phyloP scores from a whole-genome alignment of 1,140 invertebrate genomes.

The Drosophila arawakana region DNA sequence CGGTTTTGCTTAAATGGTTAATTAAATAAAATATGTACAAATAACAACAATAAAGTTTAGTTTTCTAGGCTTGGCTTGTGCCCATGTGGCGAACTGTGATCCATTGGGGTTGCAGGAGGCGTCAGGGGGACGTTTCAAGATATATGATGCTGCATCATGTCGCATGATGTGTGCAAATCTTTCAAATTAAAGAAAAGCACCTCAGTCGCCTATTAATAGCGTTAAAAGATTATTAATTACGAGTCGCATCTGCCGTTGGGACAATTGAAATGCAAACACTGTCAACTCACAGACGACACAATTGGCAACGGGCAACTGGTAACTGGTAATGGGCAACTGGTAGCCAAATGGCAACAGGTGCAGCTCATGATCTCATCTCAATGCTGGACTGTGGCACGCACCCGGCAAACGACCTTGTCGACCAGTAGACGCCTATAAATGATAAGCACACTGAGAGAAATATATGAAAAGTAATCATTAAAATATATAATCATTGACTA shows the following conservation, averaged over 20 bases:
- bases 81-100: constrained; percentile 12
- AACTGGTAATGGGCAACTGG: constrained; percentile 32
- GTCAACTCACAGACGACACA: constrained; percentile 34
- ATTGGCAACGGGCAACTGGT: constrained; percentile 46
- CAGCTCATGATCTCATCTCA: constrained; percentile 66
- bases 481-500: background rate
- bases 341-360: constrained; percentile 63
- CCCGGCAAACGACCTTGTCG: constrained; percentile 65
- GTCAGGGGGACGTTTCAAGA: constrained; percentile 32
- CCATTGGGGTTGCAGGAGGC: constrained; percentile 21
- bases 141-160: constrained; percentile 62
- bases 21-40: constrained; percentile 69
- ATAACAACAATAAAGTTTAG: constrained; percentile 56
- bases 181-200: constrained; percentile 48
- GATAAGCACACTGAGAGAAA: constrained; percentile 19
- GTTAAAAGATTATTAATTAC: constrained; percentile 67
- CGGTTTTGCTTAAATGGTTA: constrained; percentile 52
- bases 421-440: constrained; percentile 10
- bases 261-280: constrained; percentile 73
- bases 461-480: background rate
- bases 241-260: constrained; percentile 43
- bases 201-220: constrained; percentile 66
- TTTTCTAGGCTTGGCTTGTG: constrained; percentile 52
- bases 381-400: constrained; percentile 59
- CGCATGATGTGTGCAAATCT: constrained; percentile 56